Percentiles rank a stretch among this genome's conserved stretches.
These are phyloP conservation scores for Bombus pyrosoma DNA, from an alignment of 1,140 invertebrate species.

Conservation along the genomic window DNA sequence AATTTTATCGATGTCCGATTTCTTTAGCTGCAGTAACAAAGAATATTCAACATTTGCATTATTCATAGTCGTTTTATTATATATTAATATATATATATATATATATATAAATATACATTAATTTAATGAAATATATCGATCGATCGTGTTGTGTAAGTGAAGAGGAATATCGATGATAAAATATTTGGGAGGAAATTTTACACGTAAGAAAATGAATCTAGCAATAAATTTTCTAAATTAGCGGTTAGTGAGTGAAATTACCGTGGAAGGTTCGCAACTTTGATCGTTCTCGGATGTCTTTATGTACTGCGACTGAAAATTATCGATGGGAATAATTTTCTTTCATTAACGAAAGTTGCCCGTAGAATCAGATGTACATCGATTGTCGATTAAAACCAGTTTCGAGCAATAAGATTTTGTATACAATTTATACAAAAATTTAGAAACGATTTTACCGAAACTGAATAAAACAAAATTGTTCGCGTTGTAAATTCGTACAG, in stretches of 20 bases:
- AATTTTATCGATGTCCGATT: slow-evolving; percentile 6
- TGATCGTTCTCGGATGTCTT: neutral
- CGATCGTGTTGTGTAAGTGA: slow-evolving; percentile 1
- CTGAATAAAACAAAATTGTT: neutral
- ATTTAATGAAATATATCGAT: neutral
- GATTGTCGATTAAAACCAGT: neutral
- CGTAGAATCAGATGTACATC: neutral
- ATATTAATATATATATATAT: neutral
- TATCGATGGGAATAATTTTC: neutral
- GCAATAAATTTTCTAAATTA: slow-evolving; percentile 55
- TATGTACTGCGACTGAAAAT: neutral
- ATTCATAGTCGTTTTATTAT: neutral
- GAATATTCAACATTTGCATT: neutral
- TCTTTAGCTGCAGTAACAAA: neutral
- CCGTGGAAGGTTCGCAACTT: neutral
- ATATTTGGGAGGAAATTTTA: slow-evolving; percentile 36
- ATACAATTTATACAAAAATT: neutral
- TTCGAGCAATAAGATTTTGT: slow-evolving; percentile 16
- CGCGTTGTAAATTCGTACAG: neutral
- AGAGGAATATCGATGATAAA: slow-evolving; percentile 5
- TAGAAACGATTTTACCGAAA: neutral
- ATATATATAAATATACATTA: no score
- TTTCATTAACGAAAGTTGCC: neutral
- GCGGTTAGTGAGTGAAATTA: slow-evolving; percentile 2
- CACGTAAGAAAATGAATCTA: slow-evolving; percentile 23